A percentile compares a stretch with the other conserved stretches of the same genome.
Conservation (phyloP, 2,888 invertebrate genomes). For the Scrobipalpa atriplicella region DNA sequence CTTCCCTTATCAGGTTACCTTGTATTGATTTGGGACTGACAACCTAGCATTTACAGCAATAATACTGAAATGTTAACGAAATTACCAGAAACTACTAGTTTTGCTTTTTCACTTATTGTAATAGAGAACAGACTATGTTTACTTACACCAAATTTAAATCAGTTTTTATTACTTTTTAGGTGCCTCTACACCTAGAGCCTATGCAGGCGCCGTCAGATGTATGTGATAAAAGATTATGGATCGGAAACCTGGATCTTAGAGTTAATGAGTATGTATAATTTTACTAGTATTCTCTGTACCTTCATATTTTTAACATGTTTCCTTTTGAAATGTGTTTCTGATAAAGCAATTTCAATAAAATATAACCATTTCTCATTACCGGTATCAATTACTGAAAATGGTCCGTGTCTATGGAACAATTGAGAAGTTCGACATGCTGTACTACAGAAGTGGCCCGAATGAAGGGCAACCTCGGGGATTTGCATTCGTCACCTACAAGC, state of each 20-base stretch:
- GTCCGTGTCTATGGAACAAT: conserved; percentile 96
- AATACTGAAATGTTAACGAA: too few relatives aligned
- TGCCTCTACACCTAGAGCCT: conserved; percentile 82
- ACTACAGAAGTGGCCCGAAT: conserved; percentile 95
- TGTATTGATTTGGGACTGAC: too few relatives aligned
- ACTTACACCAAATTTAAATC: background rate
- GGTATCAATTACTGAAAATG: conserved; percentile 98
- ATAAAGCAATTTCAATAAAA: conserved; percentile 48
- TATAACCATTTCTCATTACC: conserved; percentile 83
- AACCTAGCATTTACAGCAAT: too few relatives aligned
- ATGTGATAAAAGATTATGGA: conserved; percentile 92
- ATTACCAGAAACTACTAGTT: too few relatives aligned
- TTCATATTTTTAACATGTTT: background rate
- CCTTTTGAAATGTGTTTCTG: background rate
- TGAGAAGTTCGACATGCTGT: conserved; percentile 97
- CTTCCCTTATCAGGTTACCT: too few relatives aligned
- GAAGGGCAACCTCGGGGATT: conserved; percentile 96
- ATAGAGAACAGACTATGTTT: too few relatives aligned
- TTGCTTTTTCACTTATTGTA: too few relatives aligned
- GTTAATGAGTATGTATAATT: conserved; percentile 93
- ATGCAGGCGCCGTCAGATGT: conserved; percentile 72
- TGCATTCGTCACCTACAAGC: conserved; percentile 94
- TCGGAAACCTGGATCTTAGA: conserved; percentile 94
- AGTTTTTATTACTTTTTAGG: conserved; percentile 48
- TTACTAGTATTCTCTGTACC: background rate